Percentiles rank a stretch among this genome's conserved stretches.
Conservation (phyloP, 1,140 invertebrate species). For the Dendrolimus kikuchii region DNA sequence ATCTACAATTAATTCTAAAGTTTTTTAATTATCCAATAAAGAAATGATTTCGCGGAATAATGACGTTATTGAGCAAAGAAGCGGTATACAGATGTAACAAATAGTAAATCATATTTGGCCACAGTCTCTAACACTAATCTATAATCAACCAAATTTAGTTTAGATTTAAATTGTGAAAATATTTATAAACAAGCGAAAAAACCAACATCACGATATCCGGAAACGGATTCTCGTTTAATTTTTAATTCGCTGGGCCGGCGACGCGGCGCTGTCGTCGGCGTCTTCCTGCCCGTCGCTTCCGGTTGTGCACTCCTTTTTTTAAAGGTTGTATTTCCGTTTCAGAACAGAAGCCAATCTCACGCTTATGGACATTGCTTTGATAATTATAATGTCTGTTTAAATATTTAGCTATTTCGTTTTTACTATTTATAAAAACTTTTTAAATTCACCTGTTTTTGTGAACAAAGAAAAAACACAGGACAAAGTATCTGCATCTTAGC, state of each 20-base stretch:
- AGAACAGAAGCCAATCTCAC: constrained; percentile 36
- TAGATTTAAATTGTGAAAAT: neutral
- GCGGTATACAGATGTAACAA: too few species aligned
- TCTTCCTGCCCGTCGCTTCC: constrained; percentile 63
- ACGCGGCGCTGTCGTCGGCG: constrained; percentile 52
- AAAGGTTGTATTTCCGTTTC: constrained; percentile 61
- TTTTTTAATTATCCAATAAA: too few species aligned
- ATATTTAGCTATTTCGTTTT: constrained; percentile 2
- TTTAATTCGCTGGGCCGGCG: constrained; percentile 55
- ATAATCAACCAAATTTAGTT: too few species aligned
- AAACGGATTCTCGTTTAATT: constrained; percentile 67
- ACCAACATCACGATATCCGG: constrained; percentile 46
- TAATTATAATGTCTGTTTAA: constrained; percentile 4
- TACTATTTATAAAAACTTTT: neutral
- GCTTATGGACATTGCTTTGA: constrained; percentile 25
- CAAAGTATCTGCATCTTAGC: too few species aligned
- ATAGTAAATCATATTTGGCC: too few species aligned
- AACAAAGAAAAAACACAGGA: too few species aligned
- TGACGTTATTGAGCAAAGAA: too few species aligned
- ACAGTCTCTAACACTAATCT: too few species aligned
- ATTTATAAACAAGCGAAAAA: constrained; percentile 22
- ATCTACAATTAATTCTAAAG: too few species aligned
- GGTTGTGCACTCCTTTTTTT: constrained; percentile 53
- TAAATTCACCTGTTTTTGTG: neutral
- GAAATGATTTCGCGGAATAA: too few species aligned